Conservation (phyloP, 2,113 vertebrate genomes). For the Dendropsophus ebraccatus region DNA sequence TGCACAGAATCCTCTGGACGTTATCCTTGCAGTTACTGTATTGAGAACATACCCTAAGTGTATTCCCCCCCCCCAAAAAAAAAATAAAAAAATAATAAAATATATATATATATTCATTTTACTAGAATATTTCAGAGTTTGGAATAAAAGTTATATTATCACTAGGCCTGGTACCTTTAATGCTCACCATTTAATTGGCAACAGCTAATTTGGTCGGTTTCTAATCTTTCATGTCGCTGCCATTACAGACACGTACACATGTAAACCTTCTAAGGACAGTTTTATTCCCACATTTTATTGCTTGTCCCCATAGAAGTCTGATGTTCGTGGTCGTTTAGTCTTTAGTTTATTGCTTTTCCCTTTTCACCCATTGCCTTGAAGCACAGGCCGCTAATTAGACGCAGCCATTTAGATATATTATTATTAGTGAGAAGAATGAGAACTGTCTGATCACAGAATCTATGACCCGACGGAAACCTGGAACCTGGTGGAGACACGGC, state of each 20-base stretch:
- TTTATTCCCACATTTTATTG: constrained; percentile 5
- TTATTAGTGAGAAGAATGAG: constrained; percentile 12
- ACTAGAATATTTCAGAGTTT: not conserved
- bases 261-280: not conserved
- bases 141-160: not conserved
- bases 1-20: too few species aligned
- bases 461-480: not conserved
- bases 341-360: not conserved
- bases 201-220: not conserved
- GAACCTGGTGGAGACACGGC: not conserved
- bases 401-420: constrained; percentile 10
- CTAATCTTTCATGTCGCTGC: not conserved
- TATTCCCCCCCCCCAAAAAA: too few species aligned
- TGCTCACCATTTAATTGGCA: not conserved
- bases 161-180: not conserved
- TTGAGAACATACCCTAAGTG: too few species aligned
- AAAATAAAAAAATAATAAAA: too few species aligned
- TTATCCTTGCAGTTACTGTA: too few species aligned
- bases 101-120: not conserved
- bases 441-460: not conserved
- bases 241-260: not conserved
- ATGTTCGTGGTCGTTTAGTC: constrained; percentile 9
- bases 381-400: constrained; percentile 3
- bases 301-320: constrained; percentile 6
- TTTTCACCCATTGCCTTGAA: constrained; percentile 6